These are phyloP conservation scores for Calcarius ornatus DNA, from an alignment of 2,113 vertebrate species.

Conservation along the genomic window DNA sequence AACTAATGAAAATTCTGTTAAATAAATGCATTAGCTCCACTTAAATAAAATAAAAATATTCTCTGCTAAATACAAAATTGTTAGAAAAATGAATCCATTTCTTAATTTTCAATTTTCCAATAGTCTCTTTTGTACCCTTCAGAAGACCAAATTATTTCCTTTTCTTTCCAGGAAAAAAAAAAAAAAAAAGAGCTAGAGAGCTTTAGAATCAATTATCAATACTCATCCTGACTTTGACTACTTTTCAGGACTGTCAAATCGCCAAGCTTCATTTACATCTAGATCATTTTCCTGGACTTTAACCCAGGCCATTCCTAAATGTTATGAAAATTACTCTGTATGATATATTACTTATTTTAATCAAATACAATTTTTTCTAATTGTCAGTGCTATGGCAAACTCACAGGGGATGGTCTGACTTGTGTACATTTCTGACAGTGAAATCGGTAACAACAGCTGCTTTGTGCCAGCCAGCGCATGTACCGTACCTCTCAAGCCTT, in stretches of 20 bases:
- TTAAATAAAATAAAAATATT: background rate
- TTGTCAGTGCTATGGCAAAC: conserved; percentile 77
- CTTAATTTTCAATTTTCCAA: background rate
- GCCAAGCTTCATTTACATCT: background rate
- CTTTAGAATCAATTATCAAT: background rate
- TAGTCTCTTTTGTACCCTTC: background rate
- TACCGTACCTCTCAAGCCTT: conserved; percentile 90
- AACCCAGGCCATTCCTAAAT: background rate
- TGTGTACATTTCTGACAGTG: conserved; percentile 91
- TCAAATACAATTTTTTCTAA: conserved; percentile 77
- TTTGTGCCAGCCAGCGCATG: conserved; percentile 88
- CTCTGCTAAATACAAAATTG: background rate
- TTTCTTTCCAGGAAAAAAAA: background rate
- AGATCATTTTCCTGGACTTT: background rate
- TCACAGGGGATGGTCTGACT: conserved; percentile 89
- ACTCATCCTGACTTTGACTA: background rate
- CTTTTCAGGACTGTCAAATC: background rate
- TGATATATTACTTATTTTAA: conserved; percentile 77
- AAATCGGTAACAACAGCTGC: conserved; percentile 92
- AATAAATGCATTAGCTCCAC: background rate
- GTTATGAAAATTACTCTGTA: conserved; percentile 11
- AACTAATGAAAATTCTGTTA: background rate
- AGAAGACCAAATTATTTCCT: background rate
- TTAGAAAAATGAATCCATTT: background rate
- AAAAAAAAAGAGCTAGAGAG: background rate